These are phyloP conservation scores for Schrankia costaestrigalis DNA, from an alignment of 2,888 invertebrate genomes.

Conservation along the genomic window DNA sequence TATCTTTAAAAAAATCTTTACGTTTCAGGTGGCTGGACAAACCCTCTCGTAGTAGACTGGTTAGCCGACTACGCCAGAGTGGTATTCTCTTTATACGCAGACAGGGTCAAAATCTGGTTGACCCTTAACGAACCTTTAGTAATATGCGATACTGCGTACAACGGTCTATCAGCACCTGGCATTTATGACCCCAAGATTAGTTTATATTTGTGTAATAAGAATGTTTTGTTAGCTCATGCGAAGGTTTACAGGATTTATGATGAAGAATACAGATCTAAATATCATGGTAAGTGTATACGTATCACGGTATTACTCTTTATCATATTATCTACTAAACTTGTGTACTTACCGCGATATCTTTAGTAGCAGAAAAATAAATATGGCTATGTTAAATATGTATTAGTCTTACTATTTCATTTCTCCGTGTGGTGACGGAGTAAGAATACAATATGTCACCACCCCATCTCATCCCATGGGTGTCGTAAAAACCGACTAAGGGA, in stretches of 20 bases:
- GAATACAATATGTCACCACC: no score
- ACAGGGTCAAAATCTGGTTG: constrained; percentile 83
- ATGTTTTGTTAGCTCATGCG: constrained; percentile 83
- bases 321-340: no score
- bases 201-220: constrained; percentile 61
- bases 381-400: no score
- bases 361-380: no score
- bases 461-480: no score
- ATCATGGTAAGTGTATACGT: constrained; percentile 5
- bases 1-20: constrained; percentile 14
- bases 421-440: no score
- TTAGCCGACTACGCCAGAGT: constrained; percentile 81
- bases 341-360: no score
- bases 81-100: constrained; percentile 75
- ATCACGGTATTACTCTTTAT: no score
- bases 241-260: constrained; percentile 79
- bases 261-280: constrained; percentile 59
- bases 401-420: no score
- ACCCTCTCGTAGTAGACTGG: constrained; percentile 65
- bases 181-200: constrained; percentile 13
- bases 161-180: constrained; percentile 13
- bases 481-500: no score
- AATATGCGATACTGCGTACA: constrained; percentile 5
- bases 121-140: constrained; percentile 64
- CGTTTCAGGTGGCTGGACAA: constrained; percentile 68